Evolutionary conservation across 2,113 vertebrate genomes (phyloP).

Genomic region (Oplegnathus fasciatus): DNA sequence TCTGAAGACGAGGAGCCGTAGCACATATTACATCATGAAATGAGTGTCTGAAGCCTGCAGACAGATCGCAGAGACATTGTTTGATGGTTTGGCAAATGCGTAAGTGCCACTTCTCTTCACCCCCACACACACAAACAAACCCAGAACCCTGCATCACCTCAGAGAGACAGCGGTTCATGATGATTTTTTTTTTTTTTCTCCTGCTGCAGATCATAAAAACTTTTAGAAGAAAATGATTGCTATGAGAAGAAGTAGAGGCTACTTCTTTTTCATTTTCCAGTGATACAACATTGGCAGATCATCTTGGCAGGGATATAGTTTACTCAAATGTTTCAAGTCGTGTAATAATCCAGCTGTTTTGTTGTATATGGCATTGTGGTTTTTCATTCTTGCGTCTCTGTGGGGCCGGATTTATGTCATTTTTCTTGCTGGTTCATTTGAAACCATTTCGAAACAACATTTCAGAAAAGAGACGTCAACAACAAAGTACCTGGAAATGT

Average conservation of each 20-base stretch:
- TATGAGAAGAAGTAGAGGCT: not conserved
- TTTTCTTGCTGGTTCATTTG: constrained; percentile 10
- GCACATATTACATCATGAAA: constrained; percentile 51
- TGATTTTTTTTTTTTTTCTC: not conserved
- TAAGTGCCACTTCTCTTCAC: constrained; percentile 37
- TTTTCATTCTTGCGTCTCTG: constrained; percentile 40
- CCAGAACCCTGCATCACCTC: not conserved
- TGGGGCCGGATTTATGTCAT: constrained; percentile 20
- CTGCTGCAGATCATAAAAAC: not conserved
- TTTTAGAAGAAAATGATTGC: not conserved
- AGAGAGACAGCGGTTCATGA: constrained; percentile 19
- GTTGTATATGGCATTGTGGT: constrained; percentile 9
- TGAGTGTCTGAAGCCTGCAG: constrained; percentile 43
- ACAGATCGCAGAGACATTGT: constrained; percentile 40
- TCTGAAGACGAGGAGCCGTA: constrained; percentile 10
- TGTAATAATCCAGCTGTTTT: constrained; percentile 10
- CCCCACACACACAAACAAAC: constrained; percentile 53
- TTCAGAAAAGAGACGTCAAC: constrained; percentile 16
- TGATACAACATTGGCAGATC: not conserved
- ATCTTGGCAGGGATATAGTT: not conserved
- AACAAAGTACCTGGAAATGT: constrained; percentile 4
- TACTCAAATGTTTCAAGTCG: not conserved
- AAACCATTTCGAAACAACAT: constrained; percentile 25
- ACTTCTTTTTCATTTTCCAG: not conserved
- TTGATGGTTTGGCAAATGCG: constrained; percentile 59